Evolutionary conservation across 2,888 invertebrate genomes (phyloP).

Genomic region (Strigamia crassipes): DNA sequence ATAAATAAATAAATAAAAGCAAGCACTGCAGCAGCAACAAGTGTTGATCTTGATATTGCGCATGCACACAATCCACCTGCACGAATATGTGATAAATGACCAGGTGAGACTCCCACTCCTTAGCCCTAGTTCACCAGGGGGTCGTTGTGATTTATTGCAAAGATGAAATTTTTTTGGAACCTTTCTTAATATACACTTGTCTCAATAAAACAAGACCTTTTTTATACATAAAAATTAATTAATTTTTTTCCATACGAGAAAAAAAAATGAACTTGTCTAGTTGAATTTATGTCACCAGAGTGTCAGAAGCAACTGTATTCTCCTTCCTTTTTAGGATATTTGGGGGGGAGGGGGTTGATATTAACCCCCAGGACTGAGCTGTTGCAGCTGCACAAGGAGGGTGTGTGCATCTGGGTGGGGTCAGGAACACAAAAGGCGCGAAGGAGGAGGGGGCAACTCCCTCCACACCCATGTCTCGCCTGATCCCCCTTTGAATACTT

Average conservation of each 20-base stretch:
- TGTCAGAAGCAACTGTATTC: slow-evolving; percentile 31
- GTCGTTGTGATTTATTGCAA: slow-evolving; percentile 37
- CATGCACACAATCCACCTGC: slow-evolving; percentile 30
- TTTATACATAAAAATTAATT: neutral
- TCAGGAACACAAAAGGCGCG: slow-evolving; percentile 40
- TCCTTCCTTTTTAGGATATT: slow-evolving; percentile 29
- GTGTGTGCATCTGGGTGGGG: slow-evolving; percentile 40
- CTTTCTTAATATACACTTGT: slow-evolving; percentile 21
- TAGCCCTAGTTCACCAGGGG: slow-evolving; percentile 31
- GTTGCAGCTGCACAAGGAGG: slow-evolving; percentile 37
- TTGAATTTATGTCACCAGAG: slow-evolving; percentile 35
- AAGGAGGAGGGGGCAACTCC: slow-evolving; percentile 40
- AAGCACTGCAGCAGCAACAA: neutral
- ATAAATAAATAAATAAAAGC: too few relatives aligned
- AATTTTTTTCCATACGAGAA: neutral
- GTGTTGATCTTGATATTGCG: slow-evolving; percentile 29
- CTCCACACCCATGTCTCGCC: slow-evolving; percentile 37
- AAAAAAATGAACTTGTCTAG: slow-evolving; percentile 21
- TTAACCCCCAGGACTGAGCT: slow-evolving; percentile 40
- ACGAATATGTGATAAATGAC: slow-evolving; percentile 39
- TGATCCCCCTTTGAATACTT: slow-evolving; percentile 37
- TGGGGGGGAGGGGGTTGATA: slow-evolving; percentile 10
- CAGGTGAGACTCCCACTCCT: slow-evolving; percentile 40
- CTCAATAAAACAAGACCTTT: neutral
- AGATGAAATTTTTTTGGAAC: slow-evolving; percentile 27